phyloP scores from a whole-genome alignment of 2,888 invertebrate species.

The Leptogaster cylindrica region DNA sequence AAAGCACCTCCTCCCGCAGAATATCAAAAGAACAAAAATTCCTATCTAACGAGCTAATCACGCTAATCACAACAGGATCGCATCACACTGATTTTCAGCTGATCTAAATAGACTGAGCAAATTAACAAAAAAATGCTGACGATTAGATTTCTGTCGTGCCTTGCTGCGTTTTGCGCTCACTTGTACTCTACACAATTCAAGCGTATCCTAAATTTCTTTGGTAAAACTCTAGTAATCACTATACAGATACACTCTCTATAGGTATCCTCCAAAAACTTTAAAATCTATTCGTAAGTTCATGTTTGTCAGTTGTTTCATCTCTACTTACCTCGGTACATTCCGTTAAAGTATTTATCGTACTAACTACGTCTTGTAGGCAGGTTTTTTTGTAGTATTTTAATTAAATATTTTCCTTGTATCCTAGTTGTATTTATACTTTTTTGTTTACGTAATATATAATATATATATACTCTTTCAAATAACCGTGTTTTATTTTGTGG shows the following conservation, averaged over 20 bases:
- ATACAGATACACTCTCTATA: not conserved
- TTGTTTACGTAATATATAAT: constrained; percentile 32
- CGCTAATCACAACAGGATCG: not conserved
- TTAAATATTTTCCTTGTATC: constrained; percentile 21
- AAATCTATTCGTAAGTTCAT: not conserved
- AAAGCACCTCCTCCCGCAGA: not conserved
- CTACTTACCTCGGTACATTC: constrained; percentile 27
- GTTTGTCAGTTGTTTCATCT: constrained; percentile 10
- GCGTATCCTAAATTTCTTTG: not conserved
- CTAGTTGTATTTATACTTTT: constrained; percentile 22
- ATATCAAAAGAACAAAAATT: constrained; percentile 6
- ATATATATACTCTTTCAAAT: constrained; percentile 5
- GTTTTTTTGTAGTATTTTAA: constrained; percentile 4
- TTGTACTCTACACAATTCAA: constrained; percentile 25
- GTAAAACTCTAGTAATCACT: not conserved
- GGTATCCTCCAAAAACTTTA: not conserved
- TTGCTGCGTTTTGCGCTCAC: constrained; percentile 36
- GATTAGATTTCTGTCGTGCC: constrained; percentile 45
- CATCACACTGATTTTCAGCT: constrained; percentile 30
- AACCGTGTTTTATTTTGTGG: not conserved
- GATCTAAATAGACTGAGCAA: constrained; percentile 19
- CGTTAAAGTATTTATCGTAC: constrained; percentile 27
- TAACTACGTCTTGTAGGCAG: not conserved
- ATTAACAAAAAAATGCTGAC: constrained; percentile 14
- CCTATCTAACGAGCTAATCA: not conserved